phyloP scores from a whole-genome alignment of 1,140 invertebrate species.

The Metopolophium dirhodum region DNA sequence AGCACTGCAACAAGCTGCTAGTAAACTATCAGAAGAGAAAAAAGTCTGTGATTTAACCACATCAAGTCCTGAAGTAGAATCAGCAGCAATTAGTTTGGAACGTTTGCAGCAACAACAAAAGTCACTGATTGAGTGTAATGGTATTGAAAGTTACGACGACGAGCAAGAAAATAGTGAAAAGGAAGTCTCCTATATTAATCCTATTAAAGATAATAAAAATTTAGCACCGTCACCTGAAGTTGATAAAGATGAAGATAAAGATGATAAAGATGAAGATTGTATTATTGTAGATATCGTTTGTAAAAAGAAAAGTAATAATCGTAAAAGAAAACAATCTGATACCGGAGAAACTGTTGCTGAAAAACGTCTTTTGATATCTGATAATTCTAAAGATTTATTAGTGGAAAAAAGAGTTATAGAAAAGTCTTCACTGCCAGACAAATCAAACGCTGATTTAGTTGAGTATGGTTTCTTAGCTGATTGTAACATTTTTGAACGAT shows the following conservation, averaged over 20 bases:
- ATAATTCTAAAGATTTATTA: slow-evolving; percentile 1
- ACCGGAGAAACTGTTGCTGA: not conserved
- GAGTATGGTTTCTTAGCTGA: slow-evolving; percentile 27
- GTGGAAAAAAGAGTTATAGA: not conserved
- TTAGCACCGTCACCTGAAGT: not conserved
- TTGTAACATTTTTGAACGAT: not conserved
- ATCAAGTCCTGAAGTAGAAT: not conserved
- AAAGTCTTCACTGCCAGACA: not conserved
- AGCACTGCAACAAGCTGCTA: not conserved
- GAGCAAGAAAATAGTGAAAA: not conserved
- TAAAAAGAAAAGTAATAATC: not conserved
- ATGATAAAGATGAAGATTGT: not conserved
- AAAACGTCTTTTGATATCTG: not conserved
- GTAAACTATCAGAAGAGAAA: not conserved
- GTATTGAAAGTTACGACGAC: not conserved
- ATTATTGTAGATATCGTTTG: not conserved
- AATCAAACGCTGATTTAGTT: not conserved
- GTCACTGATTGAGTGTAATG: not conserved
- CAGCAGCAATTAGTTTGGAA: not conserved
- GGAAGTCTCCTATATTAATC: not conserved
- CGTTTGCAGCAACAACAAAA: not conserved
- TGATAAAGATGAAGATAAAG: not conserved
- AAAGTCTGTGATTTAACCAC: not conserved
- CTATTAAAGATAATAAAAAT: not conserved
- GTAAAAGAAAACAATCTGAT: slow-evolving; percentile 33